These are phyloP conservation scores for Chironomus tentans DNA, from an alignment of 2,888 invertebrate species.

Conservation along the genomic window DNA sequence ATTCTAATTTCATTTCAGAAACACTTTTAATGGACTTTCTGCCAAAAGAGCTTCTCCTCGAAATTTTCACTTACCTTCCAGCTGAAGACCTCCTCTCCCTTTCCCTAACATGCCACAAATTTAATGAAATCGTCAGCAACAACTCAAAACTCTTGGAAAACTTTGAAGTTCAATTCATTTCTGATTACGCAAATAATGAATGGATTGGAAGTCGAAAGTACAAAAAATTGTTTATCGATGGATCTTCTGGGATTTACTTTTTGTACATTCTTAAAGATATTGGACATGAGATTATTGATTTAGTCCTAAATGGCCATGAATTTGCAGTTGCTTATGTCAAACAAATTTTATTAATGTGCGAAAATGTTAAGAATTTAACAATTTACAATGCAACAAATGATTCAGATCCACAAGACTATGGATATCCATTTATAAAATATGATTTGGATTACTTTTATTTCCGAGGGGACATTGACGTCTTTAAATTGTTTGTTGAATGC, in stretches of 20 bases:
- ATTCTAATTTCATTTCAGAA: too few relatives aligned
- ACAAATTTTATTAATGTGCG: not conserved
- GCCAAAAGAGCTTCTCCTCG: not conserved
- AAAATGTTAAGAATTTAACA: not conserved
- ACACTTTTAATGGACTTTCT: not conserved
- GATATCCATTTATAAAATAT: not conserved
- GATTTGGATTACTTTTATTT: not conserved
- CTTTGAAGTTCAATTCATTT: not conserved
- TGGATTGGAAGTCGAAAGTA: not conserved
- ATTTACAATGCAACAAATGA: not conserved
- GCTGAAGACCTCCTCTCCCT: not conserved
- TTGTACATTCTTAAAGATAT: not conserved
- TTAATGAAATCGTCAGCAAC: not conserved
- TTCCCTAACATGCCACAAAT: not conserved
- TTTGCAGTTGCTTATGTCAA: not conserved
- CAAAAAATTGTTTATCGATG: not conserved
- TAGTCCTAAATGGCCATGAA: not conserved
- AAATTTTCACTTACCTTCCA: not conserved
- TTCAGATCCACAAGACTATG: not conserved
- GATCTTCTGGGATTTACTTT: not conserved
- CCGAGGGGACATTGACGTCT: not conserved
- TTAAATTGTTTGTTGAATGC: not conserved
- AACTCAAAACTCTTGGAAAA: not conserved
- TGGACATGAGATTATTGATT: not conserved
- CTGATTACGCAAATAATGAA: not conserved